phyloP scores from a whole-genome alignment of 2,113 vertebrate species.

The Semnopithecus entellus region DNA sequence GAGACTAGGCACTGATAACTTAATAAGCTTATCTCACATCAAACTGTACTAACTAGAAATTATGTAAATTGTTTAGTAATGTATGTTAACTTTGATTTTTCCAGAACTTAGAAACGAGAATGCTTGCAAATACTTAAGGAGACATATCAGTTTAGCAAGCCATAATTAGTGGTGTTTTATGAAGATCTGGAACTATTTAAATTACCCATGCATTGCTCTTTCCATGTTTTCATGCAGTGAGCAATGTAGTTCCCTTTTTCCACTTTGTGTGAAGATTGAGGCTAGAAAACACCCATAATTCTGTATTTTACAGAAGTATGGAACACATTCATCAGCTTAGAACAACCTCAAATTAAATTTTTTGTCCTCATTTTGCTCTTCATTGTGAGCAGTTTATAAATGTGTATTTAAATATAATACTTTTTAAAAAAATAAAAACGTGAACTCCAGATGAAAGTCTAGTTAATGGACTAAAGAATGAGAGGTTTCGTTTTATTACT shows the following conservation, averaged over 20 bases:
- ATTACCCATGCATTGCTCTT: constrained; percentile 52
- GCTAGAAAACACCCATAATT: constrained; percentile 51
- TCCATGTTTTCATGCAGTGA: constrained; percentile 64
- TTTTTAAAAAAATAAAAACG: background rate
- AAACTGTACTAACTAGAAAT: background rate
- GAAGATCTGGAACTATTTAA: constrained; percentile 1
- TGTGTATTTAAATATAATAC: constrained; percentile 60
- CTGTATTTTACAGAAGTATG: background rate
- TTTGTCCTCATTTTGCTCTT: constrained; percentile 56
- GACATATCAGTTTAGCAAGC: background rate
- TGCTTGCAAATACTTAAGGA: constrained; percentile 50
- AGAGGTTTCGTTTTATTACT: background rate
- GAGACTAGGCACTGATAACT: background rate
- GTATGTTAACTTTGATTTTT: constrained; percentile 30
- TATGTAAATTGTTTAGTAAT: background rate
- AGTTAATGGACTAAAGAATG: background rate
- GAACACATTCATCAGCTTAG: constrained; percentile 18
- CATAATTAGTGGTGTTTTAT: constrained; percentile 61
- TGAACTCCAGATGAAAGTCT: constrained; percentile 35
- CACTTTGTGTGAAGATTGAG: constrained; percentile 56
- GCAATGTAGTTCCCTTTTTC: constrained; percentile 45
- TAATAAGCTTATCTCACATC: background rate
- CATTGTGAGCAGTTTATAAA: constrained; percentile 43
- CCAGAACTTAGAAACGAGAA: background rate
- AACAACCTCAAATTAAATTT: constrained; percentile 49